Evolutionary conservation across 2,888 invertebrate genomes (phyloP).

Genomic region (Norana najaformis): DNA sequence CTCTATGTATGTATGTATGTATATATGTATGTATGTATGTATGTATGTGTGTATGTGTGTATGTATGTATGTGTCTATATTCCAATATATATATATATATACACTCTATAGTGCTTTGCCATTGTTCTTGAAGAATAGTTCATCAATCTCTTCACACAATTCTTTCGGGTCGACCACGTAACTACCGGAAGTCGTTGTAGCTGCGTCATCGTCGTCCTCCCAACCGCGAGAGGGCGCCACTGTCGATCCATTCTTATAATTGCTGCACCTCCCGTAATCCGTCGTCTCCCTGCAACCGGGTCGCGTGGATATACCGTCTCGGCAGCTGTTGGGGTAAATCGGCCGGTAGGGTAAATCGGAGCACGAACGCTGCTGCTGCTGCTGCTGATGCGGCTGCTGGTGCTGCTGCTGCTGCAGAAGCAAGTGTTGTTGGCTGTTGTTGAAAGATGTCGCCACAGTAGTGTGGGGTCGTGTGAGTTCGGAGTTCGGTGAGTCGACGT

Average conservation of each 20-base stretch:
- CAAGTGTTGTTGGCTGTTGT: not conserved
- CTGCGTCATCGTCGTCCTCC: conserved; percentile 31
- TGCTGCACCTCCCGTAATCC: conserved; percentile 1
- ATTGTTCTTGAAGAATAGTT: conserved; percentile 57
- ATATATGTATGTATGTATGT: not conserved
- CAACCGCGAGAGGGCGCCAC: not conserved
- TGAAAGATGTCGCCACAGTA: not conserved
- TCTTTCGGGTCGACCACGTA: conserved; percentile 60
- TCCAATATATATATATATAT: not conserved
- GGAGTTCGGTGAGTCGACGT: too few relatives aligned
- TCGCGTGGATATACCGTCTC: conserved; percentile 4
- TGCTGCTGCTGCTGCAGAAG: not conserved
- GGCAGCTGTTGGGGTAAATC: not conserved
- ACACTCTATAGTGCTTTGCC: conserved; percentile 29
- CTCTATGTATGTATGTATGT: not conserved
- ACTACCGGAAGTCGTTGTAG: conserved; percentile 53
- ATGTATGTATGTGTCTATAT: not conserved
- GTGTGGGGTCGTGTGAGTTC: not conserved
- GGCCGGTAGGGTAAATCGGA: not conserved
- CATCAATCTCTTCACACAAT: conserved; percentile 57
- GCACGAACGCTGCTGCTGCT: not conserved
- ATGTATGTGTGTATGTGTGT: not conserved
- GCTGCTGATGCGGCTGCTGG: not conserved
- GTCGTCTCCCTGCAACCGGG: conserved; percentile 1
- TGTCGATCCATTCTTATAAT: not conserved